Evolutionary conservation across 1,140 invertebrate genomes (phyloP), one percentile per base, ranked within the genome.

Genomic region (Chironomus striatipennis): DNA sequence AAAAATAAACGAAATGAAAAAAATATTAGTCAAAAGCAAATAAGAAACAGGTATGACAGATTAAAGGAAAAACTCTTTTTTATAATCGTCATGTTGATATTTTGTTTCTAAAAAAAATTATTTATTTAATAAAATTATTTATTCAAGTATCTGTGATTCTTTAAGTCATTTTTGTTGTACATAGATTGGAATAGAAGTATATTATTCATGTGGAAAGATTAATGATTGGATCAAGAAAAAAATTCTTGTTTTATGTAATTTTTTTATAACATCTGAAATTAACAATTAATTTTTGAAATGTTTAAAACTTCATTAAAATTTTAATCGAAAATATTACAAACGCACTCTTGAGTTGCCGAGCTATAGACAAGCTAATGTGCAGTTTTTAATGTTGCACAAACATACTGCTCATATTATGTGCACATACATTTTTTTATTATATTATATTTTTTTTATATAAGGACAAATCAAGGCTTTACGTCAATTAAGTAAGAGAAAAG

Each of bases 111-210:
- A n/a, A n/a, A 12, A 15, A 57, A n/a, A 5, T 57, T 57, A 15
- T 57, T 57, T 57, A 57, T 57, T 57, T 57, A 57, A 57, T 57
- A 57, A 57, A n/a, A 57, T n/a, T n/a, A n/a, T n/a, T n/a, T n/a
- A n/a, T n/a, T 57, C n/a, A n/a, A n/a, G 24, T 34, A 5, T 34
- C 5, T 34, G 24, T 2, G 24, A 34, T 34, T 34, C 24, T 34
- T n/a, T 34, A 34, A 1, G 24, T 1, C 24, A 34, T 34, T 34
- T 34, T 34, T 34, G 24, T 34, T 34, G 24, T 34, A 34, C 24
- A 34, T 34, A 34, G 24, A 34, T 2, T 34, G 5, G 24, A 34
- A 34, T 2, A 34, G 24, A 34, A 34, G 5, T 2, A 34, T 34
- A 34, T 34, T 2, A 34, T 34, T 34, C 24, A 1, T 5, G 24